These are phyloP conservation scores for Coccyzus lansbergi DNA, from an alignment of 2,797 vertebrate species.

Conservation along the genomic window DNA sequence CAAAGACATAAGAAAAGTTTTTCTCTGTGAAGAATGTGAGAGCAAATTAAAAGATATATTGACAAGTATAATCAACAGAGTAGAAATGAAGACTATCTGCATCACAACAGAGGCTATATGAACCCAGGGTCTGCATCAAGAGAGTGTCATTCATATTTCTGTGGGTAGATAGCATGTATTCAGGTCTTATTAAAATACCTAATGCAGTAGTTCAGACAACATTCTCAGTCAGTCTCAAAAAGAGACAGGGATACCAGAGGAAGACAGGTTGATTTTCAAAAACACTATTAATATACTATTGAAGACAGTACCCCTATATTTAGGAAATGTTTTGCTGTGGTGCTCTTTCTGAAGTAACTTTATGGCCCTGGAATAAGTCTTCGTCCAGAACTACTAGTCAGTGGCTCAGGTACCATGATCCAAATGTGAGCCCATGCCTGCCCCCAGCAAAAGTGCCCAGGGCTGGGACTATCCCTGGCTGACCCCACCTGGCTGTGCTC, in stretches of 20 bases:
- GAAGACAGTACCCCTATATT: not conserved
- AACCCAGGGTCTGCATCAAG: not conserved
- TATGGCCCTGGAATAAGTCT: not conserved
- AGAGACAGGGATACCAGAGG: not conserved
- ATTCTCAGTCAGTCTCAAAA: not conserved
- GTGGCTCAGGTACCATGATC: too few species aligned
- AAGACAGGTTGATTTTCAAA: not conserved
- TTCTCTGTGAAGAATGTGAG: not conserved
- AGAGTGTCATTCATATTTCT: not conserved
- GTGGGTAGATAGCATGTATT: not conserved
- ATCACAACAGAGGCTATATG: not conserved
- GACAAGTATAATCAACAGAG: not conserved
- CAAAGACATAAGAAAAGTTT: not conserved
- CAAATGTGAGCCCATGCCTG: too few species aligned
- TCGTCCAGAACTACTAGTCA: not conserved
- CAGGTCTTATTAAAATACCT: not conserved
- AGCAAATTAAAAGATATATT: constrained; percentile 29
- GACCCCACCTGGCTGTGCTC: not conserved
- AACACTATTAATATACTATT: not conserved
- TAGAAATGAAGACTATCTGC: not conserved
- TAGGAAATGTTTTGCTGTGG: not conserved
- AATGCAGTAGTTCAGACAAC: not conserved
- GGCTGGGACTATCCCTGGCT: not conserved
- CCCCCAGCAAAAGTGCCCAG: accelerated
- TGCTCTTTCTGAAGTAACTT: not conserved